Evolutionary conservation across 2,888 invertebrate species (phyloP).

Genomic region (Cheilosia scutellata): DNA sequence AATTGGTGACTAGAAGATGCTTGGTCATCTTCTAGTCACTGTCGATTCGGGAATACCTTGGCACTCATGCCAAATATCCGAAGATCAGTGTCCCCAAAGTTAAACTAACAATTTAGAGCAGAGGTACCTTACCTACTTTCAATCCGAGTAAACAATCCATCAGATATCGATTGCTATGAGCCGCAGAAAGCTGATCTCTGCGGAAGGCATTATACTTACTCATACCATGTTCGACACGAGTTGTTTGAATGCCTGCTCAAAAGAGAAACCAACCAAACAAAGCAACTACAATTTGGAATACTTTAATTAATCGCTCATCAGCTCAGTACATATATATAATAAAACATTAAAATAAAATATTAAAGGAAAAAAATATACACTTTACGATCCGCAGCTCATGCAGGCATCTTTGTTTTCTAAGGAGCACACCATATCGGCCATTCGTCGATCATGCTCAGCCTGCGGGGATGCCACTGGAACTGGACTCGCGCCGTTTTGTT

Average conservation of each 20-base stretch:
- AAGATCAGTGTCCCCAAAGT: no score
- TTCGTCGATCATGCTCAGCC: constrained; percentile 84
- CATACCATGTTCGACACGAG: no score
- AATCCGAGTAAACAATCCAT: no score
- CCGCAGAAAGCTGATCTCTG: no score
- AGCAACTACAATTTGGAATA: constrained; percentile 17
- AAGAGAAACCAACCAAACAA: background rate
- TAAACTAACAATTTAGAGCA: no score
- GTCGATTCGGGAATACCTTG: no score
- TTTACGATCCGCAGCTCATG: constrained; percentile 92
- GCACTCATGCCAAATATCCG: no score
- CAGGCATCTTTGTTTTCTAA: constrained; percentile 95
- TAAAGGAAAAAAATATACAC: constrained; percentile 5
- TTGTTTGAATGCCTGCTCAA: background rate
- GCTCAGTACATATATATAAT: constrained; percentile 9
- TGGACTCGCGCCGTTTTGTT: constrained; percentile 41
- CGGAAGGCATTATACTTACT: no score
- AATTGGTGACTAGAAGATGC: no score
- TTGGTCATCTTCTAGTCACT: no score
- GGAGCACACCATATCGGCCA: constrained; percentile 93
- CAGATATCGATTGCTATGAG: no score
- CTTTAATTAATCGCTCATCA: constrained; percentile 37
- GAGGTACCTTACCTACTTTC: no score
- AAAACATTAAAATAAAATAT: constrained; percentile 15
- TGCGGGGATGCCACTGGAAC: constrained; percentile 40